These are phyloP conservation scores for Smittia sp. DNA, from an alignment of 2,888 invertebrate species.

Conservation along the genomic window DNA sequence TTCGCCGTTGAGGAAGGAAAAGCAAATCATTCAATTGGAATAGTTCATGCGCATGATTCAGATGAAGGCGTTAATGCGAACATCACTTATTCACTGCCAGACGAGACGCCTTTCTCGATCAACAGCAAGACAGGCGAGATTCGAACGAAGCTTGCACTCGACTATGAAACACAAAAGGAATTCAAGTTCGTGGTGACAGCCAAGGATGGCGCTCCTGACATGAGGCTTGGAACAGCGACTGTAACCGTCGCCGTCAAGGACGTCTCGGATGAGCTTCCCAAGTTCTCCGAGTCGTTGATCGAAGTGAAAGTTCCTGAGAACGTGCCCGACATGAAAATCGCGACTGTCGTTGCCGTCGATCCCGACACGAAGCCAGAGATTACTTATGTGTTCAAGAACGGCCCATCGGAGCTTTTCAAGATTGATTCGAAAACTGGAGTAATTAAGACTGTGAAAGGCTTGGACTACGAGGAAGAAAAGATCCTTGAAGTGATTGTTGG, in stretches of 20 bases:
- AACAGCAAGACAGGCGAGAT: constrained; percentile 78
- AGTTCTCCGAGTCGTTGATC: constrained; percentile 70
- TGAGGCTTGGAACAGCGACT: constrained; percentile 80
- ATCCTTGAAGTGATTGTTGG: constrained; percentile 75
- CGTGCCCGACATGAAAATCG: constrained; percentile 70
- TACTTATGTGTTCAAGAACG: constrained; percentile 79
- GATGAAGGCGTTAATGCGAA: constrained; percentile 83
- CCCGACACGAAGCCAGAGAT: constrained; percentile 77
- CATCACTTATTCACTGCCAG: constrained; percentile 75
- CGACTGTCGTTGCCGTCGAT: constrained; percentile 80
- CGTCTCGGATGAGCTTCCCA: constrained; percentile 77
- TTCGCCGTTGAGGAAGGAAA: constrained; percentile 77
- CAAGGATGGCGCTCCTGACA: constrained; percentile 81
- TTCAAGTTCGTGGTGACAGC: constrained; percentile 79
- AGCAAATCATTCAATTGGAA: constrained; percentile 64
- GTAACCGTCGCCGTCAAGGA: constrained; percentile 79
- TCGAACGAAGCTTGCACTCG: constrained; percentile 68
- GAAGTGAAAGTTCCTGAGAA: constrained; percentile 84
- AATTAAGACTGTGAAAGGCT: constrained; percentile 69
- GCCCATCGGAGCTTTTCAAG: constrained; percentile 76
- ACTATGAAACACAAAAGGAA: constrained; percentile 79
- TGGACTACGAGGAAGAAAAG: constrained; percentile 75
- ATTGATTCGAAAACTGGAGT: constrained; percentile 78
- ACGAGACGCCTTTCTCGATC: constrained; percentile 74
- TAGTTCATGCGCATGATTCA: constrained; percentile 79